Base-by-base conservation (phyloP, 2,113 vertebrate species). In the Epinephelus lanceolatus region DNA sequence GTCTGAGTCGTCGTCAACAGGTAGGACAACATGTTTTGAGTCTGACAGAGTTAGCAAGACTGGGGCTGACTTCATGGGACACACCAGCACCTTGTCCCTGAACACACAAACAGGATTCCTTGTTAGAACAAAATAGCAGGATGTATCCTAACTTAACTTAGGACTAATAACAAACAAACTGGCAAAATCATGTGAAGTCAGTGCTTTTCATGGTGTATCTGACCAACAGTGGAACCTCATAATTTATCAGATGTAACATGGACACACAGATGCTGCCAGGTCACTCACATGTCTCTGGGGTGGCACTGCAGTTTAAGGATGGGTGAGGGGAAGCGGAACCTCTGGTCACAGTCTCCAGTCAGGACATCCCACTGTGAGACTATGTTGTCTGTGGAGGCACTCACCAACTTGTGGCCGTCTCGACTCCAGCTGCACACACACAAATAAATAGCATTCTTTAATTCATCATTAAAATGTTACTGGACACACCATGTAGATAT, bases 301-400 rank as follows among this genome's bases (percentile, higher is more conserved):
- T 99, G 98, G 83, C 96, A 99, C 86, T 99, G 98, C 75, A 99
- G 96, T 81, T 99, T 99, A 85, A 99, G 87, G 93, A 99, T 99
- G 27, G 98, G 98, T 0, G 98, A 99, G 33, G 98, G 98, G 80
- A 99, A 99, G 33, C 97, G 97, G 83, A 99, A 99, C 2, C 98
- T 93, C 95, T 99, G 98, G 94, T 99, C 98, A 0, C 98, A 99
- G 93, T 99, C 98, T 69, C 98, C 98, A 0, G 97, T 97, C 51
- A 99, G 96, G 63, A 99, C 98, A 6, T 99, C 98, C 98, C 98
- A 99, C 90, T 99, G 97, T 0, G 98, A 99, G 49, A 99, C 98
- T 0, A 99, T 99, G 94, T 99, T 99, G 79, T 99, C 98, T 0
- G 98, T 99, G 23, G 98, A 99, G 5, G 98, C 98, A 1, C 98